Base-by-base conservation (phyloP, 2,797 vertebrate genomes). In the Crenichthys baileyi region DNA sequence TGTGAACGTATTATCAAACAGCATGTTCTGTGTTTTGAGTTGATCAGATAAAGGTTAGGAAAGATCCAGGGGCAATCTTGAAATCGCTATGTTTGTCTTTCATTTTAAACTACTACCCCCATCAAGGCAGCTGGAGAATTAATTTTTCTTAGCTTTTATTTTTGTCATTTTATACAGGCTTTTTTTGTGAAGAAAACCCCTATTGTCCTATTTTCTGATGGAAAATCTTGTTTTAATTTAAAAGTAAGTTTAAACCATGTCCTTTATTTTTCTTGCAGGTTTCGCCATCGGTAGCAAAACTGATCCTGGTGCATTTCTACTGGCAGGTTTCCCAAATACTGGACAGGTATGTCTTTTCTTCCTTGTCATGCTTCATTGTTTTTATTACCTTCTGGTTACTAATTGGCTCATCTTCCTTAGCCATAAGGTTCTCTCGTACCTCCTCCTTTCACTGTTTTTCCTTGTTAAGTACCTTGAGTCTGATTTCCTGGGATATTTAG, bases 251-350 rank as follows among this genome's bases (percentile, higher is more conserved):
- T 60, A 56, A 65, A 7, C 6, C 0, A 9, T 67, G 4, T 58
- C 20, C 22, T 44, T 44, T 72, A 6, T 65, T 20, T 36, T 1
- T 79, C 31, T 74, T 65, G 89, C 84, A 99, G 98, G 97, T 99
- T 86, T 96, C 97, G 83, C 98, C 98, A 88, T 96, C 98, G 71
- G 97, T 99, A 95, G 98, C 98, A 90, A 99, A 99, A 94, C 96
- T 99, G 96, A 96, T 99, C 94, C 97, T 99, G 95, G 97, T 98
- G 95, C 98, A 98, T 96, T 97, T 99, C 95, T 97, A 99, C 94
- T 99, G 98, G 98, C 98, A 98, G 94, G 94, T 99, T 93, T 94
- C 97, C 92, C 97, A 98, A 90, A 98, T 99, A 94, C 88, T 98
- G 94, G 98, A 99, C 94, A 97, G 98, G 98, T 99, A 96, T n/a